Conservation (phyloP, 2,888 invertebrate species). For the Labia minor region DNA sequence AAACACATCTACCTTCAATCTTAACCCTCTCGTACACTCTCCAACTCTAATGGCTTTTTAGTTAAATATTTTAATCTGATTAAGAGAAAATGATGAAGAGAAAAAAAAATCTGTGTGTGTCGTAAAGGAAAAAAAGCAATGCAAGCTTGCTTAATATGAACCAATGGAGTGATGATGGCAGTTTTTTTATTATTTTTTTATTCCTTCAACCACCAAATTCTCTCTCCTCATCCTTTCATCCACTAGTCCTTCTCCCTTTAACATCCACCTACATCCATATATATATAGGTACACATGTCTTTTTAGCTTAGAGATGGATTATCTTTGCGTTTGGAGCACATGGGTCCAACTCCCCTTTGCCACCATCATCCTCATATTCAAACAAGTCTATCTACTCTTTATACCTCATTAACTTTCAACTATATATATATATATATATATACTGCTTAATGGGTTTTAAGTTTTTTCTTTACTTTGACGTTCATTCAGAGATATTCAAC, state of each 20-base stretch:
- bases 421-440: not conserved
- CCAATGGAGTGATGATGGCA: conserved; percentile 1
- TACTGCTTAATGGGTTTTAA: not conserved
- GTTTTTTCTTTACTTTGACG: not conserved
- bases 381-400: conserved; percentile 5
- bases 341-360: not conserved
- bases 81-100: not conserved
- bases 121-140: not conserved
- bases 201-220: not conserved
- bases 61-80: conserved; percentile 13
- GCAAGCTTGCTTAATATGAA: conserved; percentile 7
- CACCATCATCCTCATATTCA: not conserved
- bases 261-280: too few relatives aligned
- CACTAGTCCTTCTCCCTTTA: too few relatives aligned
- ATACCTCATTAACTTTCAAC: conserved; percentile 6
- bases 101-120: not conserved
- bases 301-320: not conserved
- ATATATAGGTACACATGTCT: too few relatives aligned
- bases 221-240: too few relatives aligned
- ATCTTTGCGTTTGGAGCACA: conserved; percentile 3
- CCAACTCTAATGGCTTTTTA: not conserved
- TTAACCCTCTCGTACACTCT: too few relatives aligned
- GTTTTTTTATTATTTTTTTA: not conserved
- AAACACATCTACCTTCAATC: too few relatives aligned
- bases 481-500: not conserved